Base-by-base conservation (phyloP, 2,113 vertebrate genomes). In the Pluvialis apricaria region DNA sequence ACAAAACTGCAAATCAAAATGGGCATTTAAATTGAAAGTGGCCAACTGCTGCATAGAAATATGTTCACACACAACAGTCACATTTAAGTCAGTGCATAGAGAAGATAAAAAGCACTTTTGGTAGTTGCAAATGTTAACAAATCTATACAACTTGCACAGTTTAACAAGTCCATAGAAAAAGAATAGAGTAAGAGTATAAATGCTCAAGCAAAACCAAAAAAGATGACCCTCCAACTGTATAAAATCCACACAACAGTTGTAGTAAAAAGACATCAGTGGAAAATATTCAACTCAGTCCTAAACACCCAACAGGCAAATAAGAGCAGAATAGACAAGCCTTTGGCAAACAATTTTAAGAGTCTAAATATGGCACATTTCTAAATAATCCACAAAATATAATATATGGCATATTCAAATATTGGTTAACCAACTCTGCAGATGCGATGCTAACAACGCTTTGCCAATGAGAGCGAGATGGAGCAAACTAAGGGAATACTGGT, bases 81-180 rank as follows among this genome's bases (percentile, higher is more conserved):
- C 97, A 98, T 98, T 98, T 98, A 98, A 98, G 98, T 98, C 98
- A 98, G 98, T 99, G 99, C 99, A 99, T 99, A 99, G 99, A 98
- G 98, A 98, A 98, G 98, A 98, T 99, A 99, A 99, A 87, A 93
- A 99, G 99, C 99, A 99, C 99, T 99, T 99, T 98, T 97, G 99
- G 99, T 99, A 98, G 99, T 98, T 97, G 98, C 98, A 98, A 98
- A 98, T 97, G 97, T 97, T 97, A 98, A 98, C 97, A 95, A 98
- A 98, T 98, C 97, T 91, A 94, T 98, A 98, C 98, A 98, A 98
- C 98, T 98, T 97, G 92, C 96, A 96, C 62, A 92, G 91, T 95
- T 78, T 92, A 97, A 94, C 83, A 96, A 96, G 95, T 97, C 95
- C 92, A 82, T 95, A 92, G 80, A 86, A 93, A 76, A 76, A 84